A percentile compares a stretch with the other conserved stretches of the same genome.
Evolutionary conservation across 37 sponge, comb jelly and placozoan genomes (phyloP).

Genomic region (Petrosia ficiformis): DNA sequence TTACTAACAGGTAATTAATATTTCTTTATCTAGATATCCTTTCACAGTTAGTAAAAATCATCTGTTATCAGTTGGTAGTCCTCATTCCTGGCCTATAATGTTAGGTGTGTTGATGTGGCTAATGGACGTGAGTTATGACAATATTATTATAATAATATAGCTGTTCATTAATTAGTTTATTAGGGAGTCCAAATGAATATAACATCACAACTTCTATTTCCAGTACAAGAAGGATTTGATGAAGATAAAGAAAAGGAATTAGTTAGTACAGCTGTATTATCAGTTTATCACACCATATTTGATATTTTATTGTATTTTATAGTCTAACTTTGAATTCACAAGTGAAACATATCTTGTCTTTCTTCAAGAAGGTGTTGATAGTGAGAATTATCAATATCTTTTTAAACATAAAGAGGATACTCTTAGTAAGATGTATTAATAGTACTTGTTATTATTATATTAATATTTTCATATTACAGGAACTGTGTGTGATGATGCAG

Average conservation of each 20-base stretch:
- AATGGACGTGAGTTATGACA: conserved; percentile 56
- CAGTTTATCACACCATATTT: no score
- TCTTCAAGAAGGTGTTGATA: no score
- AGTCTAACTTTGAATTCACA: no score
- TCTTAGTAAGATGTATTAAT: no score
- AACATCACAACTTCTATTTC: conserved; percentile 20
- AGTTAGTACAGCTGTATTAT: background rate
- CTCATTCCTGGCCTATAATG: conserved; percentile 80
- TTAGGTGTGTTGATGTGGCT: conserved; percentile 69
- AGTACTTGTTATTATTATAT: no score
- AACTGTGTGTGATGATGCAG: no score
- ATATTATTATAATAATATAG: background rate
- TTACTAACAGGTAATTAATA: no score
- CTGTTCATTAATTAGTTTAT: background rate
- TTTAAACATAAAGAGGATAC: no score
- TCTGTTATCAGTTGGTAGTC: conserved; percentile 70
- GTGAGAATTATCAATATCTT: no score
- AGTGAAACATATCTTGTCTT: no score
- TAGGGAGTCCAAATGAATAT: conserved; percentile 6
- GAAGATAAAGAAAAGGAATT: conserved; percentile 14
- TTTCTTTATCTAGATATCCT: conserved; percentile 59
- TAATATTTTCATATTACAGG: no score
- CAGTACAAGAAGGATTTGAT: conserved; percentile 21
- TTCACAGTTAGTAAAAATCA: conserved; percentile 66
- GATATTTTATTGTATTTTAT: no score